These are phyloP conservation scores for Eupithecia exiguata DNA, from an alignment of 2,888 invertebrate species.

Conservation along the genomic window DNA sequence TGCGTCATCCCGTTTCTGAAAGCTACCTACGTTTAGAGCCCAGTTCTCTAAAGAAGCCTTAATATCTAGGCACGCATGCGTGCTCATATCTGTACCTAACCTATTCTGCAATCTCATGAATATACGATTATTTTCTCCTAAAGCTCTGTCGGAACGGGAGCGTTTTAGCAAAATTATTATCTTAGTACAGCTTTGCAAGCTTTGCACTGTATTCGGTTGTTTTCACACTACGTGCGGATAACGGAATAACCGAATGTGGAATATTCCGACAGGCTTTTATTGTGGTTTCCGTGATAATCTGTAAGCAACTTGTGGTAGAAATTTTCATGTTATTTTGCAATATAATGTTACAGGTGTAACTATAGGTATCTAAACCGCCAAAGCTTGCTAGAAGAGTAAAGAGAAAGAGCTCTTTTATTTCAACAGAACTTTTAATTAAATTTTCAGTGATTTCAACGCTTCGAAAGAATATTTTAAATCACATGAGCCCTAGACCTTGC, in stretches of 20 bases:
- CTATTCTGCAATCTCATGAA: constrained; percentile 32
- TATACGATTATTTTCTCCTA: constrained; percentile 36
- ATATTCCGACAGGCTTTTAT: constrained; percentile 31
- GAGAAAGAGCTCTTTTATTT: background rate
- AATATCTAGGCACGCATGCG: constrained; percentile 1
- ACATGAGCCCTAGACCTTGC: background rate
- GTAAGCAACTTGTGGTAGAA: constrained; percentile 6
- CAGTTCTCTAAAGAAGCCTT: background rate
- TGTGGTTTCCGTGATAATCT: constrained; percentile 25
- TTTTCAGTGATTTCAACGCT: background rate
- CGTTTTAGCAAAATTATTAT: constrained; percentile 38
- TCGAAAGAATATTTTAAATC: background rate
- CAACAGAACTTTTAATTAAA: background rate
- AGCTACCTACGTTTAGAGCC: background rate
- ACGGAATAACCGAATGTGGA: constrained; percentile 25
- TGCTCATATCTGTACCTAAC: constrained; percentile 12
- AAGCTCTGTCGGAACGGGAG: constrained; percentile 34
- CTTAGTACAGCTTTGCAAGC: constrained; percentile 34
- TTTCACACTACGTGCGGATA: constrained; percentile 32
- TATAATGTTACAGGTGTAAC: background rate
- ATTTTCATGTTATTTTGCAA: background rate
- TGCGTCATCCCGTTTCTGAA: background rate
- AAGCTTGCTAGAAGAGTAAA: no score
- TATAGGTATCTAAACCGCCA: background rate
- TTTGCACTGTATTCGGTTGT: constrained; percentile 17